Conservation (phyloP, 2,888 invertebrate genomes). For the Aromia moschata region DNA sequence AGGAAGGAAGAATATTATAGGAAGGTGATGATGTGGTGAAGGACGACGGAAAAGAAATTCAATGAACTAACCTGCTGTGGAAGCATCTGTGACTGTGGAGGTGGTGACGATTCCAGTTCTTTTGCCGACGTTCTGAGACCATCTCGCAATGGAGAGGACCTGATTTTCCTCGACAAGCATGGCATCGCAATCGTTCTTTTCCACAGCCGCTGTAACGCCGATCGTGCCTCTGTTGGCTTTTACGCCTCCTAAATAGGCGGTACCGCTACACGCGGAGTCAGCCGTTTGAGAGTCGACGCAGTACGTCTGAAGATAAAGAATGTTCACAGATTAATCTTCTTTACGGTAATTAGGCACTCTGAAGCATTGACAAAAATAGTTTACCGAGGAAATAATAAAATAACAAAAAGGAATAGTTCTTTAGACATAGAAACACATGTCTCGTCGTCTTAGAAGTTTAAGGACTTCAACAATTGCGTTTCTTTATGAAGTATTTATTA, state of each 20-base stretch:
- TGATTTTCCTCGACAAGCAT: conserved; percentile 67
- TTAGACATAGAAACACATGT: too few relatives aligned
- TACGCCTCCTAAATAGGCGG: conserved; percentile 81
- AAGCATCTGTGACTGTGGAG: conserved; percentile 81
- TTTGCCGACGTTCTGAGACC: conserved; percentile 75
- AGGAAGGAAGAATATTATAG: too few relatives aligned
- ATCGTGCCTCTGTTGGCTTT: conserved; percentile 81
- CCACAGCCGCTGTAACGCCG: conserved; percentile 76
- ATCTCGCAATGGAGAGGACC: conserved; percentile 74
- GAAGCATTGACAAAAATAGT: too few relatives aligned
- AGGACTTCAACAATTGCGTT: too few relatives aligned
- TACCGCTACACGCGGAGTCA: conserved; percentile 85
- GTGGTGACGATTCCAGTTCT: conserved; percentile 79
- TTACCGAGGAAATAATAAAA: too few relatives aligned
- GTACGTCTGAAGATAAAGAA: too few relatives aligned
- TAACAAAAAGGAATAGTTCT: too few relatives aligned
- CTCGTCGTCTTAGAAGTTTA: too few relatives aligned
- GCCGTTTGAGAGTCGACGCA: conserved; percentile 77
- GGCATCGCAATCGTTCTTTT: conserved; percentile 70
- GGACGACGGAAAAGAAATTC: background rate
- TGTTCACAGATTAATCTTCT: too few relatives aligned
- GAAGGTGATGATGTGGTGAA: too few relatives aligned
- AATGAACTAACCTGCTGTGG: conserved; percentile 67
- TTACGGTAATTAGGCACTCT: too few relatives aligned
- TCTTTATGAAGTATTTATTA: too few relatives aligned